phyloP scores from a whole-genome alignment of 2,797 vertebrate species.

The Graptemys geographica region DNA sequence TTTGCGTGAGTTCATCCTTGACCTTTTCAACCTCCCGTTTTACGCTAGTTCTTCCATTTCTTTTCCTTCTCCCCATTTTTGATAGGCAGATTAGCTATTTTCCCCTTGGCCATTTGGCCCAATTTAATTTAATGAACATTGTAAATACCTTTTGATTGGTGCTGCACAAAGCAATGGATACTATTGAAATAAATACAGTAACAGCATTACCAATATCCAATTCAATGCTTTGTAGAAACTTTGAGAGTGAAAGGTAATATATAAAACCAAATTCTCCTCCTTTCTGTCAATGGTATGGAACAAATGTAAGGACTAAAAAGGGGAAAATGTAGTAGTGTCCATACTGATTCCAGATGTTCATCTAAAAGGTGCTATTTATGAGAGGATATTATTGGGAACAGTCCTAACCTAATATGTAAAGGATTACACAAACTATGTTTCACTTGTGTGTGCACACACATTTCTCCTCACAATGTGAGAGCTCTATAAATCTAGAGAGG shows the following conservation, averaged over 20 bases:
- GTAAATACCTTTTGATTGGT: neutral
- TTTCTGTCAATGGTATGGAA: slow-evolving; percentile 25
- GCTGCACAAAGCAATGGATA: neutral
- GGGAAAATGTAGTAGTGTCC: slow-evolving; percentile 59
- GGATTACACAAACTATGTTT: slow-evolving; percentile 23
- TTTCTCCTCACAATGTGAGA: slow-evolving; percentile 18
- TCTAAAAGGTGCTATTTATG: slow-evolving; percentile 71
- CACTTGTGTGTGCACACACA: neutral
- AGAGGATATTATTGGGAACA: slow-evolving; percentile 60
- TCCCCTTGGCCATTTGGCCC: neutral
- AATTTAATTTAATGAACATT: neutral
- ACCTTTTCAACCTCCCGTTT: neutral
- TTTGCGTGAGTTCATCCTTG: neutral
- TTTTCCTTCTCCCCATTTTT: neutral
- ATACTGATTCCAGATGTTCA: slow-evolving; percentile 74
- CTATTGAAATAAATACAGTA: neutral
- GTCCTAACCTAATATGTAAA: slow-evolving; percentile 51
- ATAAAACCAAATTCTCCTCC: slow-evolving; percentile 33
- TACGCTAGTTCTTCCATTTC: neutral
- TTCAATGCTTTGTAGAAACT: slow-evolving; percentile 33
- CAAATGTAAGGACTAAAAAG: slow-evolving; percentile 22
- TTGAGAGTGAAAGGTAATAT: neutral
- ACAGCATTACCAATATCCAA: neutral
- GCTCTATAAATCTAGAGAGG: slow-evolving; percentile 33
- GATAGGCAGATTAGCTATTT: neutral